phyloP scores from a whole-genome alignment of 2,797 vertebrate species.

The Oryzias sinensis region DNA sequence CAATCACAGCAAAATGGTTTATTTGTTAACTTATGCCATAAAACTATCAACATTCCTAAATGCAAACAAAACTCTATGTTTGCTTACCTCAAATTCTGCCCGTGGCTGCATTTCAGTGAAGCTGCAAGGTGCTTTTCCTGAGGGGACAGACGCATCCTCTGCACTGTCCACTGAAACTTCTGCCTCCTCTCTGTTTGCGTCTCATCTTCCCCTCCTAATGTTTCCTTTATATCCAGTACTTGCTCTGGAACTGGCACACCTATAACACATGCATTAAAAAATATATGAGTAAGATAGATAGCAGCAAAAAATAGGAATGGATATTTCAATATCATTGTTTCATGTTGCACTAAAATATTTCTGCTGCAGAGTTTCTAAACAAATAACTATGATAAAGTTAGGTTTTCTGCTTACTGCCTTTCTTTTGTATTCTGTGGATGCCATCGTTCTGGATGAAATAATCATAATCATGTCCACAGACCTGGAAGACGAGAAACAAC shows the following conservation, averaged over 20 bases:
- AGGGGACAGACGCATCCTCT: constrained; percentile 89
- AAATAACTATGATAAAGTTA: not conserved
- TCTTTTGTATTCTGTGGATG: constrained; percentile 82
- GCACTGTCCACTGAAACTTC: constrained; percentile 71
- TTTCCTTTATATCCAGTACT: constrained; percentile 74
- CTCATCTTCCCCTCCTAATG: constrained; percentile 26
- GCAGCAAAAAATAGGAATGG: too few species aligned
- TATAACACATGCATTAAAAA: too few species aligned
- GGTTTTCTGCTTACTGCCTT: constrained; percentile 73
- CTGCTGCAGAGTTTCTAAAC: not conserved
- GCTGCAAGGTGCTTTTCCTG: constrained; percentile 83
- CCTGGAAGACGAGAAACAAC: constrained; percentile 63
- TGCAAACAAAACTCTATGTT: not conserved
- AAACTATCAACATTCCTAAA: not conserved
- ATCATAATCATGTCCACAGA: constrained; percentile 78
- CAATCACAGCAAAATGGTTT: constrained; percentile 8
- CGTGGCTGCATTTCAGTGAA: constrained; percentile 76
- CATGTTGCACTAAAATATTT: too few species aligned
- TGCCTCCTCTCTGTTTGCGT: constrained; percentile 49
- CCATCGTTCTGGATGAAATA: constrained; percentile 85
- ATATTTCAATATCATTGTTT: too few species aligned
- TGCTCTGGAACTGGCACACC: constrained; percentile 47
- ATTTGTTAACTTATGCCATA: constrained; percentile 1
- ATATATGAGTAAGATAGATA: too few species aligned
- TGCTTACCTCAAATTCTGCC: constrained; percentile 73